phyloP scores from a whole-genome alignment of 2,888 invertebrate genomes.

The Lasius fuliginosus region DNA sequence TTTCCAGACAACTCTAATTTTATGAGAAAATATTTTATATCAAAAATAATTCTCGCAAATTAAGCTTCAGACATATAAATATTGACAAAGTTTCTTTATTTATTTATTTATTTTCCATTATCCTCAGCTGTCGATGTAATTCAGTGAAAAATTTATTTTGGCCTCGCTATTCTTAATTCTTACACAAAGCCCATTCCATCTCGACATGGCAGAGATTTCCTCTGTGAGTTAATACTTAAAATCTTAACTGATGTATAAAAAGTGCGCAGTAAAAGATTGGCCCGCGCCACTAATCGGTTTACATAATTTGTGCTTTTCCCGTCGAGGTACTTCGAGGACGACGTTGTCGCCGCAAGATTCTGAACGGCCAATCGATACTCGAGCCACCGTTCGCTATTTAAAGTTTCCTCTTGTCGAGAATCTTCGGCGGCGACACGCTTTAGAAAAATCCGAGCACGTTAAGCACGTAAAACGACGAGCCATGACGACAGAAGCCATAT shows the following conservation, averaged over 20 bases:
- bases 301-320: slow-evolving; percentile 36
- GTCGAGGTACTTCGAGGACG: slow-evolving; percentile 7
- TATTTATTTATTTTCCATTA: not conserved
- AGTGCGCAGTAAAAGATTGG: not conserved
- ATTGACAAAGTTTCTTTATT: not conserved
- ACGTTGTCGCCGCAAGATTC: slow-evolving; percentile 38
- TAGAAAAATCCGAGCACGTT: slow-evolving; percentile 52
- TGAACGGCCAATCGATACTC: slow-evolving; percentile 40
- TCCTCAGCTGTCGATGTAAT: not conserved
- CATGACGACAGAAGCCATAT: slow-evolving; percentile 20
- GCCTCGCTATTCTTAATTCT: not conserved
- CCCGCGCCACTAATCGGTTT: slow-evolving; percentile 17
- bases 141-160: not conserved
- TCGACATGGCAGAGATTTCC: not conserved
- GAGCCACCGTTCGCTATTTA: slow-evolving; percentile 42
- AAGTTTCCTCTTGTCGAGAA: slow-evolving; percentile 39
- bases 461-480: slow-evolving; percentile 54
- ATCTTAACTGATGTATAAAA: not conserved
- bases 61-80: not conserved
- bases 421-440: slow-evolving; percentile 37
- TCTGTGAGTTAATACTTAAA: not conserved
- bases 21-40: not conserved
- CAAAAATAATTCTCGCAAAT: not conserved
- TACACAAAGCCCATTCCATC: not conserved
- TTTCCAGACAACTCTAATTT: not conserved